A percentile compares a stretch with the other conserved stretches of the same genome.
These are phyloP conservation scores for Peromyscus maniculatus DNA, from an alignment of 2,113 vertebrate species.

Conservation along the genomic window DNA sequence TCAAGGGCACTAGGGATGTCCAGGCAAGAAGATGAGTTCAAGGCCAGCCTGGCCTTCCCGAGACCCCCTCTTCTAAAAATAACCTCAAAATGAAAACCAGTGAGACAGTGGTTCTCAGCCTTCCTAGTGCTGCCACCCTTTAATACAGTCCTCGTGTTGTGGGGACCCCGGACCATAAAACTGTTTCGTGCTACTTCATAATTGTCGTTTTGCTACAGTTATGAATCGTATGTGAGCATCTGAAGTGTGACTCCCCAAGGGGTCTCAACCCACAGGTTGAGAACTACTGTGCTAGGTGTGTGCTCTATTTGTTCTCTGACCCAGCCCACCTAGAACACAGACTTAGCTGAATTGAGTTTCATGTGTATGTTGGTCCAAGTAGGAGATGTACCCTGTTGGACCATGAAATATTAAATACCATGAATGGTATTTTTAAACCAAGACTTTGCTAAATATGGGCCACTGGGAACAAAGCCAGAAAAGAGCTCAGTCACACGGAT, in stretches of 20 bases:
- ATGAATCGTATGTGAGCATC: not conserved
- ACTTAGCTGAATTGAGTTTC: not conserved
- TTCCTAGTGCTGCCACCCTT: not conserved
- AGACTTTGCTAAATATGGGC: constrained; percentile 45
- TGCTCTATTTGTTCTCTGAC: not conserved
- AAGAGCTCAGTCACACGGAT: constrained; percentile 31
- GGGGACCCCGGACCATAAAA: not conserved
- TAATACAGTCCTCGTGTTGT: not conserved
- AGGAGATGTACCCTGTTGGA: not conserved
- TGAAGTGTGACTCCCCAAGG: not conserved
- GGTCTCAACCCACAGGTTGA: not conserved
- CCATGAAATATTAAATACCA: not conserved
- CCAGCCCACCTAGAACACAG: not conserved
- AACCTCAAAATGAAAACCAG: not conserved
- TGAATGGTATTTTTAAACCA: constrained; percentile 35
- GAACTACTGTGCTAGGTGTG: not conserved
- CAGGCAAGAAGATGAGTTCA: not conserved
- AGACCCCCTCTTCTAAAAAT: not conserved
- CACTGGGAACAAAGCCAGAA: constrained; percentile 27
- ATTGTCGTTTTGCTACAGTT: not conserved
- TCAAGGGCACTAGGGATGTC: not conserved
- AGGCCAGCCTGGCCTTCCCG: no score
- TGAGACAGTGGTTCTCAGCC: not conserved
- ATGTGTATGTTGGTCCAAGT: not conserved
- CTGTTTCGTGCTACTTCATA: not conserved